Evolutionary conservation across 2,797 vertebrate genomes (phyloP).

Genomic region (Eupleurogrammus muticus): DNA sequence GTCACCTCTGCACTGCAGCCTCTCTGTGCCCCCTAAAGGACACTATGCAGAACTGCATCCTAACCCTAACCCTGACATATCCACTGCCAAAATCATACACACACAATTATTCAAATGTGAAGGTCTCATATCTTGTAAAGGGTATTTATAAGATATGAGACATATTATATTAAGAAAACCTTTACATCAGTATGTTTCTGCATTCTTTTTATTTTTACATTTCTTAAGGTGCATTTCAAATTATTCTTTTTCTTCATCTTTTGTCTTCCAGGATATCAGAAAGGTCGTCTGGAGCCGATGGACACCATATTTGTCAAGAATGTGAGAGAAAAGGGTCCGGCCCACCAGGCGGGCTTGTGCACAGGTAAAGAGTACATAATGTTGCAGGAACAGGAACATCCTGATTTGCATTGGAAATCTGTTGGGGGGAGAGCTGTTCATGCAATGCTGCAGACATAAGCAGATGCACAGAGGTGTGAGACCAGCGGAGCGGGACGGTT

Average conservation of each 20-base stretch:
- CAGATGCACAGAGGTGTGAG: constrained; percentile 1
- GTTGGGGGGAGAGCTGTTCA: constrained; percentile 12
- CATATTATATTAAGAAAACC: neutral
- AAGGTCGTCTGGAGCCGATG: constrained; percentile 94
- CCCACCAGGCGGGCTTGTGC: constrained; percentile 92
- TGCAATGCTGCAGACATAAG: constrained; percentile 17
- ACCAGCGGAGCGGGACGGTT: neutral
- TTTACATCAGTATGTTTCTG: neutral
- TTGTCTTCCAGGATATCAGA: constrained; percentile 74
- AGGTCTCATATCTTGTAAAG: too few relatives aligned
- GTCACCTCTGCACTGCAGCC: constrained; percentile 41
- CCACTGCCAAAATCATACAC: neutral
- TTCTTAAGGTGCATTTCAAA: too few relatives aligned
- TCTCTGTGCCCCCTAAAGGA: constrained; percentile 72
- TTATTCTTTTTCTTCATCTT: neutral
- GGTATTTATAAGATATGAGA: too few relatives aligned
- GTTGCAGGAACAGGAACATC: neutral
- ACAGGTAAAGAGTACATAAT: constrained; percentile 84
- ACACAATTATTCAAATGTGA: neutral
- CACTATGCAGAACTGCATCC: constrained; percentile 40
- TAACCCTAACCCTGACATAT: neutral
- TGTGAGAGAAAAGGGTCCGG: constrained; percentile 93
- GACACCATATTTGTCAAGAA: constrained; percentile 99
- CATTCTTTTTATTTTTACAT: neutral
- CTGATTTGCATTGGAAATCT: constrained; percentile 72